Base-by-base conservation (phyloP, 2,113 vertebrate genomes). In the Gambusia holbrooki region DNA sequence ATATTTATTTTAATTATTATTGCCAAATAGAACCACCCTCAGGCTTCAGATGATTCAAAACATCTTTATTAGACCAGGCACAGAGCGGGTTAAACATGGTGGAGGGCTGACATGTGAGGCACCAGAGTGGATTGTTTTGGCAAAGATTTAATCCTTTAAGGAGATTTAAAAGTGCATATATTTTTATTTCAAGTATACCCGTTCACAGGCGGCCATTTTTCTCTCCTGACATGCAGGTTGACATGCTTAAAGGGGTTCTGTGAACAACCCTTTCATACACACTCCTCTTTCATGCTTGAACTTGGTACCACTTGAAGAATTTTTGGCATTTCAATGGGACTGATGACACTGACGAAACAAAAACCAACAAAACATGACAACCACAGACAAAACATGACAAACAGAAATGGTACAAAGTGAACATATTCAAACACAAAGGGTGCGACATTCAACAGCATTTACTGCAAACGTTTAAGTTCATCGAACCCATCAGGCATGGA, bases 51-150 rank as follows among this genome's bases (percentile, higher is more conserved):
- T 84, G 71, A 69, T 92, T 84, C 19, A 77, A 89, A 88, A 83
- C 65, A 89, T 61, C 88, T 94, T 93, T 93, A 94, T 92, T 94
- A 88, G 84, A 89, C 87, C 76, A 89, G 89, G 88, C 87, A 93
- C 86, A 87, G 66, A 87, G 78, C 88, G 79, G 79, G 79, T 76
- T 79, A 83, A 88, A 89, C 89, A 89, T 68, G 82, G 89, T 77
- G 90, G 87, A 87, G 62, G 63, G 84, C 76, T 82, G 79, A 89
- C 87, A 91, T 77, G 85, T 80, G 84, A 93, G 93, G 92, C 93
- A 93, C 90, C 82, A 79, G 76, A 66, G 82, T 86, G 86, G 80
- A 80, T 84, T 89, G 74, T 86, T 92, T 93, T 93, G 88, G 89
- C 87, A 91, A 85, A 87, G 76, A 73, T 58, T 83, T 69, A 80